phyloP scores from a whole-genome alignment of 2,113 vertebrate genomes.

The Tichodroma muraria region DNA sequence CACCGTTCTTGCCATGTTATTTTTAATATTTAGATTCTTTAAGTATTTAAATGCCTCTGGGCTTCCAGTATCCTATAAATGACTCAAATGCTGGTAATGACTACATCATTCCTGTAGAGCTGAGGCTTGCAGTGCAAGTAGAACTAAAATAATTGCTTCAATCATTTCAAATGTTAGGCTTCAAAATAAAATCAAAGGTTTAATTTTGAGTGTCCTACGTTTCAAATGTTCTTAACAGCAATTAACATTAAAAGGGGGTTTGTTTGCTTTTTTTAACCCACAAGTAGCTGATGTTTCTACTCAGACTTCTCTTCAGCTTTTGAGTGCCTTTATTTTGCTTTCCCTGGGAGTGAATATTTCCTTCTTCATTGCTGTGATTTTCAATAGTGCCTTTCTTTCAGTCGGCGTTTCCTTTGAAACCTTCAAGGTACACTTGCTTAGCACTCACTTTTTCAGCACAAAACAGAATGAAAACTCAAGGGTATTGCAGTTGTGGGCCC shows the following conservation, averaged over 20 bases:
- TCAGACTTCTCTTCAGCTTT: background rate
- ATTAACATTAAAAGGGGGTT: background rate
- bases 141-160: conserved; percentile 30
- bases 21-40: conserved; percentile 36
- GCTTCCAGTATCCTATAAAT: conserved; percentile 30
- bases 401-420: conserved; percentile 16
- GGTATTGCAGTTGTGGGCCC: background rate
- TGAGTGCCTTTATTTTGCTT: background rate
- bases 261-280: background rate
- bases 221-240: background rate
- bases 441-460: background rate
- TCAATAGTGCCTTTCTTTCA: background rate
- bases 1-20: background rate
- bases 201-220: conserved; percentile 17
- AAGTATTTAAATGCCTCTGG: conserved; percentile 38
- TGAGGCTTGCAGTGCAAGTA: conserved; percentile 27
- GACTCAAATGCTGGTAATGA: conserved; percentile 21
- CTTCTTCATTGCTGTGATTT: background rate
- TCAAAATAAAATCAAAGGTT: conserved; percentile 36
- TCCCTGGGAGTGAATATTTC: background rate
- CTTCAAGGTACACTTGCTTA: background rate
- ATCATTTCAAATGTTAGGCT: conserved; percentile 29
- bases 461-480: conserved; percentile 39
- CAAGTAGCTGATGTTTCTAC: background rate
- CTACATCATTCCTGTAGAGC: conserved; percentile 16